Evolutionary conservation across 2,888 invertebrate species (phyloP).

Genomic region (Vesta saturnalis): DNA sequence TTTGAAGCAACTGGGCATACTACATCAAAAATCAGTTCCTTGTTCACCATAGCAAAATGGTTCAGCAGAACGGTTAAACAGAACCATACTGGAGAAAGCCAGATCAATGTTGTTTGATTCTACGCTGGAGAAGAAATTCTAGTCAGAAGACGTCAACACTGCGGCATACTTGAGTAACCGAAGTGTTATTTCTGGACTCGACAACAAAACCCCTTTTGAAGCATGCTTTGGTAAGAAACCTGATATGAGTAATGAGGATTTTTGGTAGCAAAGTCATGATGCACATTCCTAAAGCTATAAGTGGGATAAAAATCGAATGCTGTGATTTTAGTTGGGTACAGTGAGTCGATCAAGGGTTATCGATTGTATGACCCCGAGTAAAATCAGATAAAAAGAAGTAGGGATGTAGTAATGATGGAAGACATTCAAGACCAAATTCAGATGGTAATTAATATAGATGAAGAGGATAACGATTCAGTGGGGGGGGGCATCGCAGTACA

Average conservation of each 20-base stretch:
- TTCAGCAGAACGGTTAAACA: too few species aligned
- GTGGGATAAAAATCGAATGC: too few species aligned
- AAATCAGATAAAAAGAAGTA: neutral
- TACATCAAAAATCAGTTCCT: too few species aligned
- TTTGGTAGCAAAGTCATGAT: neutral
- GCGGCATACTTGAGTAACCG: neutral
- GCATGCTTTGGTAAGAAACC: neutral
- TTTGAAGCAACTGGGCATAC: too few species aligned
- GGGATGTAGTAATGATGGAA: neutral
- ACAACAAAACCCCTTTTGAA: neutral
- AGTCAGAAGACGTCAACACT: neutral
- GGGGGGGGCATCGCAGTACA: too few species aligned
- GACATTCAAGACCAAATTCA: neutral
- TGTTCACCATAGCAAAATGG: too few species aligned
- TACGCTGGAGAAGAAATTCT: neutral
- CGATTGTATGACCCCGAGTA: too few species aligned
- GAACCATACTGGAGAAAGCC: neutral
- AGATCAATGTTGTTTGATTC: neutral
- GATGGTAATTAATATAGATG: neutral
- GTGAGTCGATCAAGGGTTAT: too few species aligned
- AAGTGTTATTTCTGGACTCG: neutral
- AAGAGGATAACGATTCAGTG: too few species aligned
- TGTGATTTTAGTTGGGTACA: too few species aligned
- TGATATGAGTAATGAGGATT: too few species aligned
- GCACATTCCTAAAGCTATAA: too few species aligned